These are phyloP conservation scores for Alauda arvensis DNA, from an alignment of 2,797 vertebrate species.

Conservation along the genomic window DNA sequence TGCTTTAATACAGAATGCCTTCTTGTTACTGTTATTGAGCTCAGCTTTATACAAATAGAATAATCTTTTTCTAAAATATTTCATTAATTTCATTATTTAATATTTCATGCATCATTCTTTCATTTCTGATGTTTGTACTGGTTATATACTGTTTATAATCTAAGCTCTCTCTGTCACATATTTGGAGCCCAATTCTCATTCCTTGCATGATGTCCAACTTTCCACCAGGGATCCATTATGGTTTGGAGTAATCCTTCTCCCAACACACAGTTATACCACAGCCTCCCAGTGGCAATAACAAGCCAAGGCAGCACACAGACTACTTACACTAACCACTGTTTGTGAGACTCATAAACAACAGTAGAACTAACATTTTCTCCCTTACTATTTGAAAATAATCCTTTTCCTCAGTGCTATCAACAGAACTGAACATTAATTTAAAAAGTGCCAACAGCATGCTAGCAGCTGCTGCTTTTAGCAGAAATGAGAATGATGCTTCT, in stretches of 20 bases:
- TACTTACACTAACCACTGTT: background rate
- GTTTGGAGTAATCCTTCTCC: slow-evolving; percentile 35
- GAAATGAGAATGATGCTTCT: background rate
- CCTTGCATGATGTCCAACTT: background rate
- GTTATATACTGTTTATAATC: background rate
- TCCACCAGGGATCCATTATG: slow-evolving; percentile 22
- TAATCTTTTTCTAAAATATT: too few relatives aligned
- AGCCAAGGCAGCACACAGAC: background rate
- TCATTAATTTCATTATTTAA: too few relatives aligned
- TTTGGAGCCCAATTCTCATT: background rate
- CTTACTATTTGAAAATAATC: background rate
- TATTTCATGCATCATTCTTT: too few relatives aligned
- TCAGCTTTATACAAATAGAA: background rate
- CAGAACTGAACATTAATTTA: background rate
- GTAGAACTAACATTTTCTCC: background rate
- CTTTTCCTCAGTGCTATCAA: background rate
- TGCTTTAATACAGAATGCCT: background rate
- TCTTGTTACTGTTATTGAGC: background rate
- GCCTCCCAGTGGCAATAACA: slow-evolving; percentile 6
- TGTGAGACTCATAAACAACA: background rate
- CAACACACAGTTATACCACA: slow-evolving; percentile 15
- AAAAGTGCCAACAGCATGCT: background rate
- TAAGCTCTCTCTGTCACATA: background rate
- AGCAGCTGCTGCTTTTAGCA: background rate
- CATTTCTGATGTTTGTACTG: background rate